phyloP scores from a whole-genome alignment of 1,140 invertebrate genomes.

The Drosophila sp. region DNA sequence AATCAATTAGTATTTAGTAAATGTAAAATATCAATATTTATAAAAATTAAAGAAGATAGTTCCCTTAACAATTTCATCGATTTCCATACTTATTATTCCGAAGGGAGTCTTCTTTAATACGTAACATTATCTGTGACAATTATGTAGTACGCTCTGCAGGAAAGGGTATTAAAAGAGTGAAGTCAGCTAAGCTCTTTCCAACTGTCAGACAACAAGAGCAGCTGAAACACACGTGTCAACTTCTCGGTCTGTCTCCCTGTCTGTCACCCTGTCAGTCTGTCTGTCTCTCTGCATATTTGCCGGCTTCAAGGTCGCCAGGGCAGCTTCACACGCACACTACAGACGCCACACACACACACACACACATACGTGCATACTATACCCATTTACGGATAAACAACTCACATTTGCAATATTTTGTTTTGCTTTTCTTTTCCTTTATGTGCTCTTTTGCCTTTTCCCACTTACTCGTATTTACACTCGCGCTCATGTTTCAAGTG shows the following conservation, averaged over 20 bases:
- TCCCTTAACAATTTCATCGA: no score
- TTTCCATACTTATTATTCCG: no score
- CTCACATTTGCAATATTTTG: constrained; percentile 27
- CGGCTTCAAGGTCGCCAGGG: constrained; percentile 53
- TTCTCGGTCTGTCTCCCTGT: background rate
- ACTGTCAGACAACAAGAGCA: constrained; percentile 20
- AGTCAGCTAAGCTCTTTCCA: constrained; percentile 35
- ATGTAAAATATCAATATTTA: no score
- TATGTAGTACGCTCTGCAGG: no score
- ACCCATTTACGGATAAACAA: background rate
- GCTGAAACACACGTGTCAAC: constrained; percentile 34
- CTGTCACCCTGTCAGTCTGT: constrained; percentile 8
- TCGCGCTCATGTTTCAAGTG: constrained; percentile 59
- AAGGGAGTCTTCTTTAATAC: no score
- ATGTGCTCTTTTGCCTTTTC: constrained; percentile 16
- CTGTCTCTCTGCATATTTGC: constrained; percentile 36
- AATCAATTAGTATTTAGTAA: no score
- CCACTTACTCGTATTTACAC: constrained; percentile 25
- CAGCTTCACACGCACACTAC: constrained; percentile 30
- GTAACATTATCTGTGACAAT: no score
- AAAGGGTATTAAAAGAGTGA: constrained; percentile 1
- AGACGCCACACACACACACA: constrained; percentile 31
- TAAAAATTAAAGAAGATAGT: no score
- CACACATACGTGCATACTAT: background rate
- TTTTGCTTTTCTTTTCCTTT: constrained; percentile 14